Percentiles rank a stretch among this genome's conserved stretches.
phyloP scores from a whole-genome alignment of 2,797 vertebrate genomes.

The Chiropotes sagulatus region DNA sequence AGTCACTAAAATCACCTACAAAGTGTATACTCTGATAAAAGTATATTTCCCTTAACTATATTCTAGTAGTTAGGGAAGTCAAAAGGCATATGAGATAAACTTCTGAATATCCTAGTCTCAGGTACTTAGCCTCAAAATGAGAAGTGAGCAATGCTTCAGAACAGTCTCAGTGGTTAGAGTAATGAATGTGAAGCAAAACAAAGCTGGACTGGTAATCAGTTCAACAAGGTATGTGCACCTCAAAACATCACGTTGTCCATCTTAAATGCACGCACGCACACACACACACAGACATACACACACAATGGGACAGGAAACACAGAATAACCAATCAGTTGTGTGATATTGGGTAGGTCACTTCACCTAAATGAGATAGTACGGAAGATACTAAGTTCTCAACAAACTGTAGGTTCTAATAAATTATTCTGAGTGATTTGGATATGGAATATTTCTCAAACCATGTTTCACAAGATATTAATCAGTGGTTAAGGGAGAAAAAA shows the following conservation, averaged over 20 bases:
- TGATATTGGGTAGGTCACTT: neutral
- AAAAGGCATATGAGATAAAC: constrained; percentile 33
- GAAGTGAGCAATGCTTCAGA: neutral
- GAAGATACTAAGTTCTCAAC: neutral
- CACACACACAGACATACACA: neutral
- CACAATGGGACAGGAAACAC: neutral
- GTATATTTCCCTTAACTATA: neutral
- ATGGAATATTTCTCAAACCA: constrained; percentile 20
- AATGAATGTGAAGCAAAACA: neutral
- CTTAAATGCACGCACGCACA: neutral
- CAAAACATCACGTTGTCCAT: neutral
- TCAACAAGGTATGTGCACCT: neutral
- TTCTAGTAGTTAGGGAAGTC: neutral
- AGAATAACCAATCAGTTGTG: neutral
- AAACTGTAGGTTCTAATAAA: neutral
- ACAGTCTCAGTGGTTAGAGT: neutral
- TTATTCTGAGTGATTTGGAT: neutral
- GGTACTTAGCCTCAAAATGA: constrained; percentile 2
- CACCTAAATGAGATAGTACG: neutral
- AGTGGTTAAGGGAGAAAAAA: neutral
- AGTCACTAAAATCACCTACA: neutral
- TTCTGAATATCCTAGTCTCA: constrained; percentile 13
- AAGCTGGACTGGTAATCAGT: neutral
- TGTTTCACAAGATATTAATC: neutral
- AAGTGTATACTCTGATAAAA: neutral